Evolutionary conservation across 1,140 invertebrate species (phyloP), one percentile per base, ranked within the genome.

Genomic region (Leptinotarsa undecemlineata): DNA sequence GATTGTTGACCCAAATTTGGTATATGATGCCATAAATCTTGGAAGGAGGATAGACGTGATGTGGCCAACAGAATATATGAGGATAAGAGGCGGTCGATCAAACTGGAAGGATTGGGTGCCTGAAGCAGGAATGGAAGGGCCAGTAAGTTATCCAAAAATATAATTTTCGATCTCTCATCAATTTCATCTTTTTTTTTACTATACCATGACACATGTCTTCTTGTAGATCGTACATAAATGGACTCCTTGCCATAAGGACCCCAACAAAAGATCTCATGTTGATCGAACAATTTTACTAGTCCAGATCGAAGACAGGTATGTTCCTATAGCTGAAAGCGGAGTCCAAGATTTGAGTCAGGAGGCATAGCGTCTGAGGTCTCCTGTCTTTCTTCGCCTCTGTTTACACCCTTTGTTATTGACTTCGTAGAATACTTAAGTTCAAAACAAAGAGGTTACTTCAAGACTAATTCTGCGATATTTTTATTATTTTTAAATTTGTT

Each of bases 71-170:
- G 95, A 96, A 79, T 90, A 91, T 66, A 95, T 96, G 92, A 86
- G 95, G 74, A 90, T 90, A 72, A 89, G 91, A 77, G 96, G 96
- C 1, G 96, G 96, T 0, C 89, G 94, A 73, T 92, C 92, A 66
- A 91, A 90, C 76, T 98, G 96, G 96, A 92, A 92, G 63, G 91
- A 93, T 77, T 98, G 96, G 96, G 88, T 93, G 71, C 96, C 96
- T 0, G 90, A 92, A 75, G 90, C 91, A 61, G 96, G 96, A 1
- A 97, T 97, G 95, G 95, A 96, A 82, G 96, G 96, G 76, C 87
- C 91, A 83, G 92, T 92, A 82, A 84, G 86, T 82, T 15, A 48
- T 42, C 33, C 0, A 42, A 42, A 42, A 42, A 11, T 42, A 20
- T 42, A 66, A n/a, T 64, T 17, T 19, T 57, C 2, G 3, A 57